A percentile compares a stretch with the other conserved stretches of the same genome.
phyloP scores from a whole-genome alignment of 2,113 vertebrate genomes.

The Neopipo cinnamomea region DNA sequence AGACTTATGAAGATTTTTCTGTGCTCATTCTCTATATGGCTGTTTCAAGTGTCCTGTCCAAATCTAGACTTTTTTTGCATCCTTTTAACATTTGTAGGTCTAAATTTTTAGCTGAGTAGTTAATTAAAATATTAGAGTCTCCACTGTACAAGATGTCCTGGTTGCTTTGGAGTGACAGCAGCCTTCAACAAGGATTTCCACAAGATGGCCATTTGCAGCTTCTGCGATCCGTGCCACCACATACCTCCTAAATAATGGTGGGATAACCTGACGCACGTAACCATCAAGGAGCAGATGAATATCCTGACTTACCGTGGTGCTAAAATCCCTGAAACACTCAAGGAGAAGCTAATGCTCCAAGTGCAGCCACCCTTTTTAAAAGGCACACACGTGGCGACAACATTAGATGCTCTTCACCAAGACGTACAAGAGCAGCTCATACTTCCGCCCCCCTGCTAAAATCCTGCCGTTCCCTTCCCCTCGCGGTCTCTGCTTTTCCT shows the following conservation, averaged over 20 bases:
- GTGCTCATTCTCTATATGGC: neutral
- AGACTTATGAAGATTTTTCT: neutral
- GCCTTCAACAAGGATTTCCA: neutral
- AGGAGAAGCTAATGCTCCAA: fast-evolving
- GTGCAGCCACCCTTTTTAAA: neutral
- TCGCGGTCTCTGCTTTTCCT: too few species aligned
- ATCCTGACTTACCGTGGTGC: neutral
- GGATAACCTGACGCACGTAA: neutral
- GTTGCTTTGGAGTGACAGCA: neutral
- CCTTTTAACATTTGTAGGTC: neutral
- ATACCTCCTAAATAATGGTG: fast-evolving
- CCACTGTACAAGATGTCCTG: neutral
- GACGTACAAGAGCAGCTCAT: fast-evolving
- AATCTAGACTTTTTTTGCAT: neutral
- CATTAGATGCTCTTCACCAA: neutral
- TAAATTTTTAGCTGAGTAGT: neutral
- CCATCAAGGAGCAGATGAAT: neutral
- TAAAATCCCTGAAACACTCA: neutral
- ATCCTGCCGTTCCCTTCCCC: neutral
- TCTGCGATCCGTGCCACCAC: neutral
- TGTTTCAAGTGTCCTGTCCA: neutral
- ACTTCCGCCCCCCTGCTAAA: neutral
- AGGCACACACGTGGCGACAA: neutral
- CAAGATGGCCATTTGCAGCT: neutral
- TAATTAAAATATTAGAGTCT: neutral